Conservation (phyloP, 2,113 vertebrate genomes). For the Leucoraja erinaceus region DNA sequence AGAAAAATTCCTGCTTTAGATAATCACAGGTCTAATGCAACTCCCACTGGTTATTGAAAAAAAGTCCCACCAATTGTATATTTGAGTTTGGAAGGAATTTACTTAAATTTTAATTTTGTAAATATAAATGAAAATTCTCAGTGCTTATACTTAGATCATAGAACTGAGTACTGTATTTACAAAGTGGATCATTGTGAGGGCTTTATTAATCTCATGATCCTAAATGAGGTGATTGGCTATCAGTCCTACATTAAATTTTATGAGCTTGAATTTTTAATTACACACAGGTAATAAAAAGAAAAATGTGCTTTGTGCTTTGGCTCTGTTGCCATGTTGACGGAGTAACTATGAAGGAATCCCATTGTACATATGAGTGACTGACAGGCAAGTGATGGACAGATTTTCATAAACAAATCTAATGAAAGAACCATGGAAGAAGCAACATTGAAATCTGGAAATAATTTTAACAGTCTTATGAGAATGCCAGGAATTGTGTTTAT, state of each 20-base stretch:
- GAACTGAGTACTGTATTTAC: background rate
- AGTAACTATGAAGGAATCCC: background rate
- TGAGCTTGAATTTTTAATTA: background rate
- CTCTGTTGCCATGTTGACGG: background rate
- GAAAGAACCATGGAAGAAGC: background rate
- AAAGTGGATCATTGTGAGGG: background rate
- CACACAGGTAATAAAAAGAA: background rate
- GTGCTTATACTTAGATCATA: background rate
- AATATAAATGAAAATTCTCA: background rate
- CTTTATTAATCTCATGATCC: background rate
- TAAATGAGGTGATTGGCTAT: background rate
- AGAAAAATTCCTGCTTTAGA: background rate
- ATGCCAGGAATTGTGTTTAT: background rate
- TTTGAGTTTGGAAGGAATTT: background rate
- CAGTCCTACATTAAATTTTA: background rate
- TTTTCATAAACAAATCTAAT: background rate
- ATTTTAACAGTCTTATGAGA: background rate
- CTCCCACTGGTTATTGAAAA: background rate
- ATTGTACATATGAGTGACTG: background rate
- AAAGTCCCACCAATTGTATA: background rate
- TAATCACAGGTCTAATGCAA: background rate
- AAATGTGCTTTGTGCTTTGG: background rate
- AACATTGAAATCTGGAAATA: background rate
- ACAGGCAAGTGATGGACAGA: background rate
- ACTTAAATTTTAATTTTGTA: background rate